Conservation (phyloP, 2,888 invertebrate species). For the Patella pellucida region DNA sequence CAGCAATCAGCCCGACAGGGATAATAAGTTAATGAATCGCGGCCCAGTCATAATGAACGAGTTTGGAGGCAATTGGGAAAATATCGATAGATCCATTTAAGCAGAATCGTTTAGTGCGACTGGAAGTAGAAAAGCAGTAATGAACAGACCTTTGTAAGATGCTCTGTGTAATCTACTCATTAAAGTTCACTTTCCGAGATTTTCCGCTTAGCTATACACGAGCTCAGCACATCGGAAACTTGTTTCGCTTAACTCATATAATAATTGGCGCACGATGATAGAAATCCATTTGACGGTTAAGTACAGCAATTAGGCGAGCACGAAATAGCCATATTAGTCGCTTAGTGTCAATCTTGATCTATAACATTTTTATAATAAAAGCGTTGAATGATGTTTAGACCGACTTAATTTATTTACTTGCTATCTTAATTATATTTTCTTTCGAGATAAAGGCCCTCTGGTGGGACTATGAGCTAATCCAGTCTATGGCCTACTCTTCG, state of each 20-base stretch:
- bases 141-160: slow-evolving; percentile 21
- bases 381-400: background rate
- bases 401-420: too few relatives aligned
- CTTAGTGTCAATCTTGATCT: background rate
- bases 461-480: too few relatives aligned
- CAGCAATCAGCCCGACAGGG: slow-evolving; percentile 18
- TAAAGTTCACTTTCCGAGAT: slow-evolving; percentile 35
- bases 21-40: slow-evolving; percentile 27
- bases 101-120: background rate
- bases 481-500: too few relatives aligned
- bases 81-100: slow-evolving; percentile 4
- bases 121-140: background rate
- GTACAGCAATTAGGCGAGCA: slow-evolving; percentile 2
- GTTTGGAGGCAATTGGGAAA: slow-evolving; percentile 14
- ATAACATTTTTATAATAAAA: slow-evolving; percentile 3
- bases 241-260: slow-evolving; percentile 22
- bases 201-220: slow-evolving; percentile 32
- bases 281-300: slow-evolving; percentile 31
- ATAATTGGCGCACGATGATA: slow-evolving; percentile 28
- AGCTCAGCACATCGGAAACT: slow-evolving; percentile 30
- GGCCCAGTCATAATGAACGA: slow-evolving; percentile 17
- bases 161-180: slow-evolving; percentile 32
- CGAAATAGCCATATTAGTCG: background rate
- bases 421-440: too few relatives aligned
- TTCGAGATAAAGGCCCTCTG: too few relatives aligned